A percentile compares a stretch with the other conserved stretches of the same genome.
Evolutionary conservation across 2,888 invertebrate species (phyloP).

Genomic region (Zygogramma bicolorata): DNA sequence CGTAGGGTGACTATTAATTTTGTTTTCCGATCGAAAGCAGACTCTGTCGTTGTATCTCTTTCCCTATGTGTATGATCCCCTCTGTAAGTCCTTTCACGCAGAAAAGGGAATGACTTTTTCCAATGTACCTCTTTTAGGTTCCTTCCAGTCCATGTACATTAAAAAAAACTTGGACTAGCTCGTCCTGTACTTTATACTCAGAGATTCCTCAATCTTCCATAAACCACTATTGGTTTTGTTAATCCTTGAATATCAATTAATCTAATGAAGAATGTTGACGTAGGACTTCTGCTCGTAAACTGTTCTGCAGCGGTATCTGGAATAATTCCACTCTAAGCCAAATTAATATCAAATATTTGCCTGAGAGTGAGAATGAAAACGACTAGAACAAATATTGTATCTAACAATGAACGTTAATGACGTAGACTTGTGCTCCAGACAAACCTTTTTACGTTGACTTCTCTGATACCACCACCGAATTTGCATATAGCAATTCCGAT

Average conservation of each 20-base stretch:
- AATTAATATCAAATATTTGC: slow-evolving; percentile 62
- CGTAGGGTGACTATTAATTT: too few relatives aligned
- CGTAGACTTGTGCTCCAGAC: slow-evolving; percentile 30
- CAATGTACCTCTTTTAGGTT: too few relatives aligned
- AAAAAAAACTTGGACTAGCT: too few relatives aligned
- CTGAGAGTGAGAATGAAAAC: slow-evolving; percentile 58
- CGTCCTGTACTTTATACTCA: too few relatives aligned
- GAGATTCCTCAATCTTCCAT: too few relatives aligned
- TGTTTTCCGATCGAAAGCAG: too few relatives aligned
- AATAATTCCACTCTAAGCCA: slow-evolving; percentile 57
- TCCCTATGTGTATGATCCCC: too few relatives aligned
- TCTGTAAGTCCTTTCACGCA: too few relatives aligned
- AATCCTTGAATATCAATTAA: not conserved
- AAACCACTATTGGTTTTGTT: too few relatives aligned
- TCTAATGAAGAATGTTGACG: not conserved
- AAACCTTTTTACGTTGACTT: slow-evolving; percentile 39
- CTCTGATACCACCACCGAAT: slow-evolving; percentile 36
- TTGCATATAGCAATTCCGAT: slow-evolving; percentile 33
- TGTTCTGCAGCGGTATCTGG: slow-evolving; percentile 51
- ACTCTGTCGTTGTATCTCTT: too few relatives aligned
- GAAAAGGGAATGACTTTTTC: too few relatives aligned
- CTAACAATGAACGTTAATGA: slow-evolving; percentile 63
- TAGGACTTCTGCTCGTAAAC: slow-evolving; percentile 40
- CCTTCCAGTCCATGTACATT: too few relatives aligned
- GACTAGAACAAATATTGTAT: slow-evolving; percentile 59